Evolutionary conservation across 2,888 invertebrate genomes (phyloP), one percentile per base, ranked within the genome.

Genomic region (Endomychus coccineus): DNA sequence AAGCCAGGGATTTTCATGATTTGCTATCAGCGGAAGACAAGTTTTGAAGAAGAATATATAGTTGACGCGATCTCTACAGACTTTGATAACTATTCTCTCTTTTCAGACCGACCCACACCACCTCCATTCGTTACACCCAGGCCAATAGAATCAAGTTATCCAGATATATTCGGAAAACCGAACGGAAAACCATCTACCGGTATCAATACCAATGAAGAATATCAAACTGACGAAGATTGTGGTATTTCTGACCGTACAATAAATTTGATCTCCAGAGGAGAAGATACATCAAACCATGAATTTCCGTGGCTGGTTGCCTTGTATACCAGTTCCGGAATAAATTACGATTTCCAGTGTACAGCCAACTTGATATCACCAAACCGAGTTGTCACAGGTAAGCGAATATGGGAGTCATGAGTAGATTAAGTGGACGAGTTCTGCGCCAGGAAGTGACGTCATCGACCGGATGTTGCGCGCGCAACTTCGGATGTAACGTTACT

Each of bases 321-420:
- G 22, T 51, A 50, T 16, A 45, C 48, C 9, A 41, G 48, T n/a
- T 46, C 46, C 15, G 48, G 49, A 10, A 34, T 50, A 4, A 46
- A 49, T 2, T 58, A 56, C 21, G 51, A 58, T 10, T 63, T 61
- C 32, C 51, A 52, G 16, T 64, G 64, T 41, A 57, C 61, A 1
- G 59, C 51, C 4, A 63, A 52, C 40, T 42, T 64, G 21, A 48
- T 64, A 5, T 52, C 58, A 1, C 42, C 48, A 1, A 49, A 36
- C 16, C 60, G 59, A 37, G 58, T 62, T 1, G 19, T 64, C n/a
- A 61, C 64, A 46, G 61, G 62, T 62, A 48, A 36, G 33, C 21
- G 30, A 6, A 21, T 21, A 7, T 21, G 11, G 5, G 6, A n/a
- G n/a, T n/a, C n/a, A n/a, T n/a, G n/a, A n/a, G n/a, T n/a, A n/a